Base-by-base conservation (phyloP, 2,113 vertebrate genomes). In the Enhydra lutris region DNA sequence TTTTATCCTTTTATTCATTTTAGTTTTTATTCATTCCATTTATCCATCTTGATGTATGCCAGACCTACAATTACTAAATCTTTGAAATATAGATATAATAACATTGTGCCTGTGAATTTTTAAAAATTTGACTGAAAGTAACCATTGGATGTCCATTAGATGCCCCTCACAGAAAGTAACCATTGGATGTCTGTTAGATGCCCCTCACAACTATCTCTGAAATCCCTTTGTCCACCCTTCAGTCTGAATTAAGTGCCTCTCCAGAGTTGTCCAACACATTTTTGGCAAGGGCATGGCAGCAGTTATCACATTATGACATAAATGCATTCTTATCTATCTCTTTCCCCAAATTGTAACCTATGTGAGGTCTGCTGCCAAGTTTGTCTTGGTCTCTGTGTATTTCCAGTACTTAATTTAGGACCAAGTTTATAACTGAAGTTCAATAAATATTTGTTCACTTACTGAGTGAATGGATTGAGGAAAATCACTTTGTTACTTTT, bases 401-500 rank as follows among this genome's bases (percentile, higher is more conserved):
- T 82, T 61, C n/a, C 1, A 74, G 24, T 21, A 82, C 29, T 52
- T 95, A 84, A 71, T 59, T 36, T 2, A 67, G 52, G 50, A 42
- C 18, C 17, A 23, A 24, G 6, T 79, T 94, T 82, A 95, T 50
- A 93, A 9, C 2, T 63, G n/a, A 91, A 86, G 36, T 4, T 83
- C 73, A 89, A 15, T 39, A 92, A 65, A 20, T 36, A 47, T 63
- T 81, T 92, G 18, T 36, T 97, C 24, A 59, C 20, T n/a, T 47
- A 80, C 1, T 74, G 7, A 91, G 87, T 71, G 42, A 78, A 71
- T 31, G 29, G 13, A 82, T 12, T 55, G 45, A 78, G 34, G 31
- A 84, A 67, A 90, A 61, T 80, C 50, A 91, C 61, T 96, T 88
- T 67, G 88, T 39, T 84, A 89, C 55, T 15, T 91, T 93, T 97